Evolutionary conservation across 1,140 invertebrate species (phyloP).

Genomic region (Agrilus planipennis): DNA sequence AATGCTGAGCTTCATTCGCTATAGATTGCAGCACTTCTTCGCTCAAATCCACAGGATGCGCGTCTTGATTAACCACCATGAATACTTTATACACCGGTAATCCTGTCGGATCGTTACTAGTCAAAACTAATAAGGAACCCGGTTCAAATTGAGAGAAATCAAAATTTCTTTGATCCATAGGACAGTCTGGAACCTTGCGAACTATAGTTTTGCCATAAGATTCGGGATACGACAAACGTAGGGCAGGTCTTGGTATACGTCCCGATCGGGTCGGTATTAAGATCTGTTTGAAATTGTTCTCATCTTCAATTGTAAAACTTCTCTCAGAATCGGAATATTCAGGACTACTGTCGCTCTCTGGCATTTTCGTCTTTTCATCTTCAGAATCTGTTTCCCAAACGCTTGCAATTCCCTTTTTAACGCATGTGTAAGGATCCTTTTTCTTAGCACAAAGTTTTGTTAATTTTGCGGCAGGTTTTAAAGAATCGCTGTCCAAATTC

Average conservation of each 20-base stretch:
- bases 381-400: not conserved
- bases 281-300: not conserved
- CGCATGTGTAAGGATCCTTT: not conserved
- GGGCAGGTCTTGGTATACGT: slow-evolving; percentile 1
- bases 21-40: slow-evolving; percentile 14
- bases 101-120: slow-evolving; percentile 26
- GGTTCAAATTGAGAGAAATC: too few relatives aligned
- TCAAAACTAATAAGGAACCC: slow-evolving; percentile 34
- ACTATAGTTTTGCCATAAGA: too few relatives aligned
- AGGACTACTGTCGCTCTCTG: too few relatives aligned
- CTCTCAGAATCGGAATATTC: not conserved
- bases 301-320: not conserved
- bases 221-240: too few relatives aligned
- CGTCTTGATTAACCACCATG: too few relatives aligned
- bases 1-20: slow-evolving; percentile 7
- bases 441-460: not conserved
- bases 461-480: not conserved
- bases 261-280: slow-evolving; percentile 1
- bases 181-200: too few relatives aligned
- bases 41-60: slow-evolving; percentile 32
- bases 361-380: too few relatives aligned
- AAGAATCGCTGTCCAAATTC: too few relatives aligned
- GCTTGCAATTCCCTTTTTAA: slow-evolving; percentile 2
- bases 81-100: slow-evolving; percentile 34
- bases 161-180: too few relatives aligned